These are phyloP conservation scores for Sabatieria punctata DNA, from an alignment of 2,888 invertebrate species.

Conservation along the genomic window DNA sequence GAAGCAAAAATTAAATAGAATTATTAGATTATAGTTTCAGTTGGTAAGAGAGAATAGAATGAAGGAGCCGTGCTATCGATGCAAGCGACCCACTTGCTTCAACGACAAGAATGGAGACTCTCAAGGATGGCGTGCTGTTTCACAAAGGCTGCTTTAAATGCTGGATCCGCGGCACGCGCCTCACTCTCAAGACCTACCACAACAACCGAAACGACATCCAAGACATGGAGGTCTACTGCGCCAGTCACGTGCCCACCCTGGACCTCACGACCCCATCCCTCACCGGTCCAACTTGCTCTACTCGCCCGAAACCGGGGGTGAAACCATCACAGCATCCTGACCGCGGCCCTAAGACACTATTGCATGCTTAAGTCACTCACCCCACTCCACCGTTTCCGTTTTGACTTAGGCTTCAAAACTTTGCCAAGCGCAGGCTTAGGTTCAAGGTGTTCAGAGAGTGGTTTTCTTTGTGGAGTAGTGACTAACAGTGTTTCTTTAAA, in stretches of 20 bases:
- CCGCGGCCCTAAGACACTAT: neutral
- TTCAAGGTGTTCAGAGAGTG: too few relatives aligned
- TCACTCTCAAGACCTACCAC: slow-evolving; percentile 30
- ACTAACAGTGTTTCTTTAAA: too few relatives aligned
- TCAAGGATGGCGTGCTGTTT: slow-evolving; percentile 31
- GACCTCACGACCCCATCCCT: slow-evolving; percentile 32
- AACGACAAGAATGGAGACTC: slow-evolving; percentile 31
- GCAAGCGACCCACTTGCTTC: slow-evolving; percentile 31
- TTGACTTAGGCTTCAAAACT: too few relatives aligned
- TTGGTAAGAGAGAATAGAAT: too few relatives aligned
- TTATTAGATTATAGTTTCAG: too few relatives aligned
- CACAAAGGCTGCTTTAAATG: slow-evolving; percentile 26
- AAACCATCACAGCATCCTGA: too few relatives aligned
- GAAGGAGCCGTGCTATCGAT: slow-evolving; percentile 30
- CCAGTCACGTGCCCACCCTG: slow-evolving; percentile 31
- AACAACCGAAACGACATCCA: slow-evolving; percentile 31
- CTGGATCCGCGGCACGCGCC: slow-evolving; percentile 31
- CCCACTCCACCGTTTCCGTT: too few relatives aligned
- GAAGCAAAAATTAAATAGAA: too few relatives aligned
- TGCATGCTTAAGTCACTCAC: neutral
- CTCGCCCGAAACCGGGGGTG: slow-evolving; percentile 30
- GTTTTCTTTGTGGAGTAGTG: too few relatives aligned
- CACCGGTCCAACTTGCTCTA: slow-evolving; percentile 30
- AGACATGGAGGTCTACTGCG: slow-evolving; percentile 32
- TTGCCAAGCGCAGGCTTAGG: too few relatives aligned